A percentile compares a stretch with the other conserved stretches of the same genome.
phyloP scores from a whole-genome alignment of 2,797 vertebrate species.

The Otus scops region DNA sequence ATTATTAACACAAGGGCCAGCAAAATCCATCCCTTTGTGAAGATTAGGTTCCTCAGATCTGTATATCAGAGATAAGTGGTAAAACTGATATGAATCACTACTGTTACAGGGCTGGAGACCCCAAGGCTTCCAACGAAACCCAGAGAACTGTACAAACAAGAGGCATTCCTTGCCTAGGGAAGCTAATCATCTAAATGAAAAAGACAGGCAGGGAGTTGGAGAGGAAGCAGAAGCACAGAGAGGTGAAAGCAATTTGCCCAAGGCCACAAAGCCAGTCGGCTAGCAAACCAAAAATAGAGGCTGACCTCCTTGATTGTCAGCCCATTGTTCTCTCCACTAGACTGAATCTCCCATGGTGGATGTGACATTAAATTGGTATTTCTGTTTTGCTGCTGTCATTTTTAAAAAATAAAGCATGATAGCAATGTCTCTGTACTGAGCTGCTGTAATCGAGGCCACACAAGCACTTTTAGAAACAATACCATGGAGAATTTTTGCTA shows the following conservation, averaged over 20 bases:
- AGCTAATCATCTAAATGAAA: slow-evolving; percentile 35
- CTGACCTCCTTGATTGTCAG: slow-evolving; percentile 41
- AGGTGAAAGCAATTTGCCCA: slow-evolving; percentile 52
- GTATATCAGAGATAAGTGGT: neutral
- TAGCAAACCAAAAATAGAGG: slow-evolving; percentile 34
- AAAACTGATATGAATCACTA: neutral
- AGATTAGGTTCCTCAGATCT: neutral
- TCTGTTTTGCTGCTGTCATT: slow-evolving; percentile 18
- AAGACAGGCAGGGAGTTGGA: slow-evolving; percentile 39
- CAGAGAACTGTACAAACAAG: slow-evolving; percentile 6
- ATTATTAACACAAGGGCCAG: neutral
- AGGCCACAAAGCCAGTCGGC: neutral
- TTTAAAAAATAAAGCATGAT: slow-evolving; percentile 40
- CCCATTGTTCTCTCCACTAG: slow-evolving; percentile 43
- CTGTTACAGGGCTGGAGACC: neutral
- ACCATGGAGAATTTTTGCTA: neutral
- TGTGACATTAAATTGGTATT: slow-evolving; percentile 45
- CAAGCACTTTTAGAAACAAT: neutral
- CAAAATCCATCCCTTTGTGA: neutral
- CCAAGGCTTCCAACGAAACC: neutral
- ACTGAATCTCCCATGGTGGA: slow-evolving; percentile 7
- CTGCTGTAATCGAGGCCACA: neutral
- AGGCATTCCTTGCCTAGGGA: slow-evolving; percentile 16
- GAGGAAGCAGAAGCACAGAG: neutral
- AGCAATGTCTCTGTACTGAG: neutral